A percentile compares a stretch with the other conserved stretches of the same genome.
Conservation (phyloP, 2,888 invertebrate species). For the Cataglyphis cursor region DNA sequence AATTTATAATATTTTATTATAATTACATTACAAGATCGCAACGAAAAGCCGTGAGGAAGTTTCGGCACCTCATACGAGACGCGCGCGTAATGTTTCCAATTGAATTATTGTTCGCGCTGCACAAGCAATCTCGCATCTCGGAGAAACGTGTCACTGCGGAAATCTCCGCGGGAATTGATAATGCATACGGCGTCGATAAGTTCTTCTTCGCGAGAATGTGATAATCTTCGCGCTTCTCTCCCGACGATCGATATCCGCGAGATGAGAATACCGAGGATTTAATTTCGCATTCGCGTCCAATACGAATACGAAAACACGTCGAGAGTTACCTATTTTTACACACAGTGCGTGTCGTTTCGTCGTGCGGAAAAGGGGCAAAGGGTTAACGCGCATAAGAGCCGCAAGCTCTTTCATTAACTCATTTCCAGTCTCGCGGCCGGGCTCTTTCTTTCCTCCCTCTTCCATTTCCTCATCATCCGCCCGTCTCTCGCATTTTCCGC, state of each 20-base stretch:
- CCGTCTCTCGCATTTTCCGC: neutral
- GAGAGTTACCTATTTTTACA: conserved; percentile 1
- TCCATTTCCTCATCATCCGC: conserved; percentile 15
- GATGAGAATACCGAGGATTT: neutral
- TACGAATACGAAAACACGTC: conserved; percentile 4
- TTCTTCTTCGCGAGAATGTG: neutral
- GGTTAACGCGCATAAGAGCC: conserved; percentile 14
- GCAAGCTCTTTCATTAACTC: conserved; percentile 37
- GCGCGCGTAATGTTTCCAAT: conserved; percentile 57
- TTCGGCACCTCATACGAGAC: conserved; percentile 32
- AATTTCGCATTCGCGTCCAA: conserved; percentile 26
- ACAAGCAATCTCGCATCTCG: neutral
- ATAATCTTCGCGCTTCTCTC: neutral
- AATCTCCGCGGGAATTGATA: conserved; percentile 1
- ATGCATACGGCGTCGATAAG: neutral
- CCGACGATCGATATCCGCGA: neutral
- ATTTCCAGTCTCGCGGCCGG: conserved; percentile 9
- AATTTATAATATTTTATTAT: no score
- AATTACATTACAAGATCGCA: conserved; percentile 40
- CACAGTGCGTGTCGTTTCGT: neutral
- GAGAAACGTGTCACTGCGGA: neutral
- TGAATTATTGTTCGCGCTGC: conserved; percentile 57
- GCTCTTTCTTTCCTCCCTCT: conserved; percentile 1
- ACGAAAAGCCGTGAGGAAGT: conserved; percentile 53
- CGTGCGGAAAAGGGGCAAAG: neutral